Evolutionary conservation across 2,888 invertebrate species (phyloP), one percentile per base, ranked within the genome.

Genomic region (Brachyptera putata): DNA sequence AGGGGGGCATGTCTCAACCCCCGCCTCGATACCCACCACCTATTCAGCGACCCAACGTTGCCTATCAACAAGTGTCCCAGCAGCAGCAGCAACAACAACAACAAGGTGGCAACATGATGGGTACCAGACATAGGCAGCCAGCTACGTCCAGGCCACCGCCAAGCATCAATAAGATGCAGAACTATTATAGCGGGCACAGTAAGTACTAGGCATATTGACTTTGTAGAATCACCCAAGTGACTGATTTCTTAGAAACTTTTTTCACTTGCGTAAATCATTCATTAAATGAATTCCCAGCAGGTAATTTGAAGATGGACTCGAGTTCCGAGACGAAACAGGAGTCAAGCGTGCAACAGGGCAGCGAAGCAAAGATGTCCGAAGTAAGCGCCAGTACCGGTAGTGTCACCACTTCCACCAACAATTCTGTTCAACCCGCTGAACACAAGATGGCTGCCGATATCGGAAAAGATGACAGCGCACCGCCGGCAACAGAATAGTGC

Each of bases 11-110:
- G 41, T 65, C 36, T 7, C 41, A 65, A 67, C 5, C 75, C 75
- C 66, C 65, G 65, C 77, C 77, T 70, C 77, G 79, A 63, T 80
- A 79, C 73, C 80, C 80, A 48, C 75, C 80, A 69, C 81, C 80
- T 67, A 81, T 80, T 68, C 81, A 80, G 74, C 76, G 81, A 24
- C 80, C 80, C 66, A 34, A 34, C 34, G 77, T 73, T 69, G 75
- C 77, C 69, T 76, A 76, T 65, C 74, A 61, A 26, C n/a, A n/a
- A n/a, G n/a, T n/a, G n/a, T n/a, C n/a, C n/a, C n/a, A n/a, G n/a
- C n/a, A n/a, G n/a, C n/a, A n/a, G n/a, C n/a, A n/a, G n/a, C n/a
- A n/a, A n/a, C 58, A 57, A 24, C 61, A 57, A 13, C 26, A 36
- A 9, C 57, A 58, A 3, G 50, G 49, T 3, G 56, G 43, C 30